Percentiles rank a stretch among this genome's conserved stretches.
Evolutionary conservation across 1,140 invertebrate species (phyloP).

Genomic region (Branchinecta lynchi): DNA sequence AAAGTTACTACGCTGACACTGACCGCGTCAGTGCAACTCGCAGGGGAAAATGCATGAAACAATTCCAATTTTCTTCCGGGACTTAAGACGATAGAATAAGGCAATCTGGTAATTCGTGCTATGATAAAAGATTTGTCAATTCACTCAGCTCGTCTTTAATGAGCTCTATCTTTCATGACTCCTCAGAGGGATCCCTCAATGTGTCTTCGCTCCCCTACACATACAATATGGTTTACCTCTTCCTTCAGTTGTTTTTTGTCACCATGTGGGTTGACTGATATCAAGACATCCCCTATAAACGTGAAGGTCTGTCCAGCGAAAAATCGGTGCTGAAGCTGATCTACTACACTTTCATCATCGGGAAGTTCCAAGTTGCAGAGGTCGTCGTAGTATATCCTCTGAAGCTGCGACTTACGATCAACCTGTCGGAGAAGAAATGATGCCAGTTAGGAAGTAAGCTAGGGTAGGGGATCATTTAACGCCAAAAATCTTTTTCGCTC

Average conservation of each 20-base stretch:
- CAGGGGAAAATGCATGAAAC: too few relatives aligned
- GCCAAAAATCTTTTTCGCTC: too few relatives aligned
- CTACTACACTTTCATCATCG: constrained; percentile 21
- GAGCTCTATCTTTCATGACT: too few relatives aligned
- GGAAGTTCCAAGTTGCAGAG: constrained; percentile 12
- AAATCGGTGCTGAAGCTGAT: constrained; percentile 29
- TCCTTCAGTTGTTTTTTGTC: constrained; percentile 30
- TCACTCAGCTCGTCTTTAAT: too few relatives aligned
- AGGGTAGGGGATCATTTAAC: too few relatives aligned
- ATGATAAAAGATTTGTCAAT: too few relatives aligned
- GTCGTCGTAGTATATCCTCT: constrained; percentile 17
- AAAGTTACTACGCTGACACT: too few relatives aligned
- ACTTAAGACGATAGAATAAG: too few relatives aligned
- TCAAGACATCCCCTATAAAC: constrained; percentile 33
- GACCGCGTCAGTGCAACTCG: too few relatives aligned
- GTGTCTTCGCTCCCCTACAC: background rate
- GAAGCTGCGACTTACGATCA: constrained; percentile 14
- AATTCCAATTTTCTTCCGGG: too few relatives aligned
- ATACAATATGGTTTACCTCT: constrained; percentile 25
- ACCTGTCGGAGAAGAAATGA: background rate
- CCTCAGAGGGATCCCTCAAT: too few relatives aligned
- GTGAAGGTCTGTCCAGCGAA: constrained; percentile 31
- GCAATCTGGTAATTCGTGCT: too few relatives aligned
- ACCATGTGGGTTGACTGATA: constrained; percentile 33
- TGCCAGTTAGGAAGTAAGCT: background rate